Evolutionary conservation across 2,888 invertebrate species (phyloP).

Genomic region (Cephus rjabovi): DNA sequence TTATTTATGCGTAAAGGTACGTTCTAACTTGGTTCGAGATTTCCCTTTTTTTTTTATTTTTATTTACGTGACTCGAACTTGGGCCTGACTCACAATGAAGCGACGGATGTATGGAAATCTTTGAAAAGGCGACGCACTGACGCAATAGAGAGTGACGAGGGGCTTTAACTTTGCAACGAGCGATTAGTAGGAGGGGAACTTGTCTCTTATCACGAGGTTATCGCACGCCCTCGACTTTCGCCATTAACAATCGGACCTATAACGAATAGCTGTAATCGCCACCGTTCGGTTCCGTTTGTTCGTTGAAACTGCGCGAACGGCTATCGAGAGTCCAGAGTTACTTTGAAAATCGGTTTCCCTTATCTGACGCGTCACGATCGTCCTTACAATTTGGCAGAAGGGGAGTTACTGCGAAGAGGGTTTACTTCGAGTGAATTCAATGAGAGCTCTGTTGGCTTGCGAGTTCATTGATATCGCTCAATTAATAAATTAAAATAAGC

Average conservation of each 20-base stretch:
- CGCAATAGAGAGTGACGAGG: neutral
- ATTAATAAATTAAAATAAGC: conserved; percentile 64
- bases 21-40: too few relatives aligned
- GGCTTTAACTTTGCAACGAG: conserved; percentile 2
- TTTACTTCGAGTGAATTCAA: conserved; percentile 53
- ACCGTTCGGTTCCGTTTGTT: too few relatives aligned
- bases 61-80: too few relatives aligned
- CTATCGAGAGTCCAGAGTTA: too few relatives aligned
- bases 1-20: too few relatives aligned
- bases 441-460: conserved; percentile 60
- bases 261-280: neutral
- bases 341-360: too few relatives aligned
- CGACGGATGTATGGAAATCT: too few relatives aligned
- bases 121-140: neutral
- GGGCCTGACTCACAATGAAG: too few relatives aligned
- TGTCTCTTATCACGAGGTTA: conserved; percentile 34
- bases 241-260: conserved; percentile 38
- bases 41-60: too few relatives aligned
- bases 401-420: conserved; percentile 33
- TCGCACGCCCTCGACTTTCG: conserved; percentile 50
- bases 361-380: too few relatives aligned
- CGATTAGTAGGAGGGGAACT: conserved; percentile 6
- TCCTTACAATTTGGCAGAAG: too few relatives aligned
- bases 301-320: too few relatives aligned
- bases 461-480: conserved; percentile 64